Percentiles rank a stretch among this genome's conserved stretches.
These are phyloP conservation scores for Chloroceryle amazona DNA, from an alignment of 2,797 vertebrate species.

Conservation along the genomic window DNA sequence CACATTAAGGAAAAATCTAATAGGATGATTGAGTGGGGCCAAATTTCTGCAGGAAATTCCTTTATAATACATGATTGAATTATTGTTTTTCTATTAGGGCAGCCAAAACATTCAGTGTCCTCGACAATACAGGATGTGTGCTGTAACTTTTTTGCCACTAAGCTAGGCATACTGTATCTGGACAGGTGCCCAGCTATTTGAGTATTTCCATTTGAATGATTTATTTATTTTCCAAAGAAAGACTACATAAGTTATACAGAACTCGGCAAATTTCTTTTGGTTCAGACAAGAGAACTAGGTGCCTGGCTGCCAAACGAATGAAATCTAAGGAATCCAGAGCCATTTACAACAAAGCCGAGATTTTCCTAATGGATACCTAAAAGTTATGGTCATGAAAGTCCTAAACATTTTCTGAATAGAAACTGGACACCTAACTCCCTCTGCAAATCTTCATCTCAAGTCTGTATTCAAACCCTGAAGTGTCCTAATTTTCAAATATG, in stretches of 20 bases:
- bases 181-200: slow-evolving; percentile 55
- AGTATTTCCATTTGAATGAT: slow-evolving; percentile 68
- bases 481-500: background rate
- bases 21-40: slow-evolving; percentile 65
- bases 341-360: slow-evolving; percentile 33
- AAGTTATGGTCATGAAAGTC: background rate
- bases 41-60: slow-evolving; percentile 73
- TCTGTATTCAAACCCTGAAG: background rate
- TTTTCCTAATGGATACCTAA: slow-evolving; percentile 48
- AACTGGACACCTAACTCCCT: background rate
- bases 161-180: slow-evolving; percentile 64
- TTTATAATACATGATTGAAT: slow-evolving; percentile 70
- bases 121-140: slow-evolving; percentile 68
- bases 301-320: slow-evolving; percentile 51
- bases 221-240: slow-evolving; percentile 72
- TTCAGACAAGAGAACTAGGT: background rate
- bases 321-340: slow-evolving; percentile 57
- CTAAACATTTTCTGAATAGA: background rate
- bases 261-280: background rate
- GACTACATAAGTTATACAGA: slow-evolving; percentile 47
- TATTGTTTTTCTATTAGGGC: slow-evolving; percentile 74
- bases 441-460: background rate
- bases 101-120: slow-evolving; percentile 70
- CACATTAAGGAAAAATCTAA: slow-evolving; percentile 68
- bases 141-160: slow-evolving; percentile 60